phyloP scores from a whole-genome alignment of 2,797 vertebrate genomes.

The Eulemur albifrons region DNA sequence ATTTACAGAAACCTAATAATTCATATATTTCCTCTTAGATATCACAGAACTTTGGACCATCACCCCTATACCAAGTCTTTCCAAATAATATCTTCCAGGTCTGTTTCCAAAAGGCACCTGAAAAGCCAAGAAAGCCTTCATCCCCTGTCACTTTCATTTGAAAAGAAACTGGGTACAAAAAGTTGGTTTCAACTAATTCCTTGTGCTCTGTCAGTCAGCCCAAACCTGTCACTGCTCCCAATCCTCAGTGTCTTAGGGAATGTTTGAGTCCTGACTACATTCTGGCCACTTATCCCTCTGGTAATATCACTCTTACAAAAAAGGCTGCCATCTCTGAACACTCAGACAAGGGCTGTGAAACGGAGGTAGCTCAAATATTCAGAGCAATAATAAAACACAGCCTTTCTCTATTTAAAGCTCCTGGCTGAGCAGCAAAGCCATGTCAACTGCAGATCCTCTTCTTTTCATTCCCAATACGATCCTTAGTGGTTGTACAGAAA shows the following conservation, averaged over 20 bases:
- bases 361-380: not conserved
- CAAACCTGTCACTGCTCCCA: constrained; percentile 56
- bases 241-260: not conserved
- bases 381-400: not conserved
- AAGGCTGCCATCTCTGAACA: not conserved
- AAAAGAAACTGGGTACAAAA: constrained; percentile 29
- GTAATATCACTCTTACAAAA: constrained; percentile 51
- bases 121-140: not conserved
- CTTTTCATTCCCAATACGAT: not conserved
- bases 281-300: constrained; percentile 11
- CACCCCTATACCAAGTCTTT: not conserved
- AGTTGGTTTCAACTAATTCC: constrained; percentile 70
- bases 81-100: not conserved
- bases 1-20: not conserved
- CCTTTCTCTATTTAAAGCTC: not conserved
- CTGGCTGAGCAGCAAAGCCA: not conserved
- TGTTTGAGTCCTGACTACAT: constrained; percentile 26
- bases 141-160: not conserved
- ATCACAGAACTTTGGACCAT: not conserved
- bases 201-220: constrained; percentile 53
- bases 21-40: not conserved
- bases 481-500: not conserved
- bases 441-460: not conserved
- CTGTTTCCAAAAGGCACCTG: not conserved
- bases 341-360: constrained; percentile 29